Conservation (phyloP, 1,140 invertebrate genomes). For the Drosophila bifasciata region DNA sequence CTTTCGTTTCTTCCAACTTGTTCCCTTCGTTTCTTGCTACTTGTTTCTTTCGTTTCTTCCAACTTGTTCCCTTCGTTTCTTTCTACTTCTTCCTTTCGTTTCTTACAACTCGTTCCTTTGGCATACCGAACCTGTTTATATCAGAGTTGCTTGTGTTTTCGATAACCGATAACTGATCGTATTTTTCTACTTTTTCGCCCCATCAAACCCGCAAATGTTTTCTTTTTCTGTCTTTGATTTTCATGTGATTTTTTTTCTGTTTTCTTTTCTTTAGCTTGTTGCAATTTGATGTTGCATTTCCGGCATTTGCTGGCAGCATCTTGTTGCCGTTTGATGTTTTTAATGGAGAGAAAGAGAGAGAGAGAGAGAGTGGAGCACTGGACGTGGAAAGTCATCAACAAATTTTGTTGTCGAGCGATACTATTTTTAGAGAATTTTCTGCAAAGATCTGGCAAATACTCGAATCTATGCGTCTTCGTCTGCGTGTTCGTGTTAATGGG, state of each 20-base stretch:
- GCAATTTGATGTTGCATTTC: slow-evolving; percentile 38
- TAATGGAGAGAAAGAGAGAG: neutral
- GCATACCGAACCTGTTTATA: no score
- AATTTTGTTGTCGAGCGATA: slow-evolving; percentile 29
- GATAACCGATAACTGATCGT: no score
- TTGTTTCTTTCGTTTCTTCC: no score
- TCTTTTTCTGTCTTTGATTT: slow-evolving; percentile 3
- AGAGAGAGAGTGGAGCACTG: neutral
- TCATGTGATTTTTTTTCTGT: neutral
- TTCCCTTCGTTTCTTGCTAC: no score
- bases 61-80: no score
- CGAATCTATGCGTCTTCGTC: neutral
- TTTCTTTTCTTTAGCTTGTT: slow-evolving; percentile 2
- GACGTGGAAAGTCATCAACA: slow-evolving; percentile 12
- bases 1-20: no score
- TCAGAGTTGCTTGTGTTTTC: no score
- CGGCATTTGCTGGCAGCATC: slow-evolving; percentile 40
- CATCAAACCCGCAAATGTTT: no score
- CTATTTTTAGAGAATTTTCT: slow-evolving; percentile 21
- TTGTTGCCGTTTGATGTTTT: slow-evolving; percentile 41
- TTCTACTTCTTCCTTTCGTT: no score
- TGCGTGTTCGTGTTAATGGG: neutral
- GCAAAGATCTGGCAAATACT: slow-evolving; percentile 6
- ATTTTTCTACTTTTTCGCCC: slow-evolving; percentile 1
- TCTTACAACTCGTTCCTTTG: no score